Evolutionary conservation across 35 echinoderm and acorn worm species (phyloP), one percentile per base, ranked within the genome.

Genomic region (Patiria miniata): DNA sequence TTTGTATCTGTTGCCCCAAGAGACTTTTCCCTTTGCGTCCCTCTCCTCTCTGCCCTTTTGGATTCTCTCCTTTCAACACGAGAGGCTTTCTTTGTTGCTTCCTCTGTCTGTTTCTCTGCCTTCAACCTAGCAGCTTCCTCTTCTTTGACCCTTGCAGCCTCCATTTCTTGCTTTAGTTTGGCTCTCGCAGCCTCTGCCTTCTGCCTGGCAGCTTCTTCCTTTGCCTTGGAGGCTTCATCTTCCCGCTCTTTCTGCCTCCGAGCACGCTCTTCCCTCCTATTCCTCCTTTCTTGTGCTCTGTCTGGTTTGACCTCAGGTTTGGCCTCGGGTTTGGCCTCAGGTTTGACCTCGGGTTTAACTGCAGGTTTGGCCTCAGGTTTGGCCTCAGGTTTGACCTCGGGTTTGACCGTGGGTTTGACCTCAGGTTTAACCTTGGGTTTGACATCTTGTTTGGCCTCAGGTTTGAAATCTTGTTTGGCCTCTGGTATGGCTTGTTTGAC

Each of bases 181-280:
- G 34, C 65, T 34, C n/a, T 83, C 7, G 39, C 56, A 37, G 53
- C 51, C 17, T 81, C 40, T 36, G 81, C 54, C 85, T 78, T 39
- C 7, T 15, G 28, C n/a, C 60, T 85, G 42, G 42, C 42, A 47
- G 42, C 42, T 55, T 85, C 59, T 61, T 16, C 39, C 60, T 85
- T 61, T 6, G 28, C 60, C 34, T 68, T 61, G 3, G 51, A 2
- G 60, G 23, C 33, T 61, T 39, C 60, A 14, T 82, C 54, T 47
- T 65, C 61, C 22, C 80, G 59, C n/a, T 89, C 80, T 37, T 60
- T 55, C 42, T 59, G 15, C 68, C 90, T 68, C 59, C 78, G 73
- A 36, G 85, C 85, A 77, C 84, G 84, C n/a, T 83, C 81, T 69
- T 83, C 47, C 39, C 78, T 81, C 60, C 88, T 90, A n/a, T 80